phyloP scores from a whole-genome alignment of 2,888 invertebrate genomes.

The Ennomos quercinarius region DNA sequence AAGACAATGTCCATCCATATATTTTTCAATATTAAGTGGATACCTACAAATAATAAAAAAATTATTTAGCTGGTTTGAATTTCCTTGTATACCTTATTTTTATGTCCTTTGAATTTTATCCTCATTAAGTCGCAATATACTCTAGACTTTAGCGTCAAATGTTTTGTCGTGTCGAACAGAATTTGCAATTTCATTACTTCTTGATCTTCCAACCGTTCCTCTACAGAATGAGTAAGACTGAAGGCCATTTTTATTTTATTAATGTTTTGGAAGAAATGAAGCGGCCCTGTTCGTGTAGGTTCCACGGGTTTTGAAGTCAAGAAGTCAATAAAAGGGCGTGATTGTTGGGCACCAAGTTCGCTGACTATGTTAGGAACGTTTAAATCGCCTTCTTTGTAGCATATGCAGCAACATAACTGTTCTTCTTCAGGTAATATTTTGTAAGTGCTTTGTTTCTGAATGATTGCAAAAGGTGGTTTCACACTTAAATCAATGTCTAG shows the following conservation, averaged over 20 bases:
- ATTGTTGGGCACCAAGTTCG: slow-evolving; percentile 56
- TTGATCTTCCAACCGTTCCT: slow-evolving; percentile 72
- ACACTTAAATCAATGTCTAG: slow-evolving; percentile 76
- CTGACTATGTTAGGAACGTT: slow-evolving; percentile 60
- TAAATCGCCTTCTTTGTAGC: slow-evolving; percentile 67
- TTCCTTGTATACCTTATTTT: slow-evolving; percentile 64
- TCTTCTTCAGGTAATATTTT: slow-evolving; percentile 66
- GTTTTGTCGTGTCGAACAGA: slow-evolving; percentile 77
- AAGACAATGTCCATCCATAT: not conserved
- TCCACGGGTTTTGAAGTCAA: slow-evolving; percentile 70
- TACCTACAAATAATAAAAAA: no score
- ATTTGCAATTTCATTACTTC: slow-evolving; percentile 78
- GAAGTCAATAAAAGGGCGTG: slow-evolving; percentile 66
- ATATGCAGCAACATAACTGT: slow-evolving; percentile 70
- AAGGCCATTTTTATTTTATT: slow-evolving; percentile 77
- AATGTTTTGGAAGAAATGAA: slow-evolving; percentile 77
- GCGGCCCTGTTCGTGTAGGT: slow-evolving; percentile 58
- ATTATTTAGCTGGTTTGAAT: not conserved
- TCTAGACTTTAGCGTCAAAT: slow-evolving; percentile 66
- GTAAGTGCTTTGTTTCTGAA: slow-evolving; percentile 69
- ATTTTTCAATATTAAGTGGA: not conserved
- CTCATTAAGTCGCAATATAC: slow-evolving; percentile 70
- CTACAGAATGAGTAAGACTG: slow-evolving; percentile 65
- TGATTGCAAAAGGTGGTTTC: slow-evolving; percentile 80
- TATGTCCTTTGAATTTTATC: slow-evolving; percentile 75